phyloP scores from a whole-genome alignment of 1,140 invertebrate genomes.

The Papilio machaon region DNA sequence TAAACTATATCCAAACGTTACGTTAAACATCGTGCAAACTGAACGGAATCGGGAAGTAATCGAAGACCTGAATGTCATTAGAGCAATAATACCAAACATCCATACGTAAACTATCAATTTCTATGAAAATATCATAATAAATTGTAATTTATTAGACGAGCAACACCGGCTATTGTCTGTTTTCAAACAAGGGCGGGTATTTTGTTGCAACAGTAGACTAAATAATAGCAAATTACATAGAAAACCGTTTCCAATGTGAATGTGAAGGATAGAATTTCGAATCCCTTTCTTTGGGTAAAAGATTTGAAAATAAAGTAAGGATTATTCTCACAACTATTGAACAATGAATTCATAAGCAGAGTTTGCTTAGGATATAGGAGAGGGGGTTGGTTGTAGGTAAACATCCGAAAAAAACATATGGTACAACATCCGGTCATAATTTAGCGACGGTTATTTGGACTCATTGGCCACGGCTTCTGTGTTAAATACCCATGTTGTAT shows the following conservation, averaged over 20 bases:
- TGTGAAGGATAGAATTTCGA: neutral
- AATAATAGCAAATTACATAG: neutral
- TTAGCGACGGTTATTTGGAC: neutral
- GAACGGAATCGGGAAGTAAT: neutral
- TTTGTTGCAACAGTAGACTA: constrained; percentile 5
- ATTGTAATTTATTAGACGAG: neutral
- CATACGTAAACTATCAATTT: neutral
- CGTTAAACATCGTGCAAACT: neutral
- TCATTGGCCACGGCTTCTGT: neutral
- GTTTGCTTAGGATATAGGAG: neutral
- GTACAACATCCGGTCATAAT: neutral
- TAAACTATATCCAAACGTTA: neutral
- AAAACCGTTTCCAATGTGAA: neutral
- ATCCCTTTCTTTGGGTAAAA: neutral
- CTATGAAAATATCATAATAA: neutral
- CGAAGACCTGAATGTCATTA: neutral
- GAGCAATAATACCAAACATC: neutral
- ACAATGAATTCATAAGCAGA: neutral
- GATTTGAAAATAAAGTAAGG: neutral
- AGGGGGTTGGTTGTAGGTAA: neutral
- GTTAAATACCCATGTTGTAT: neutral
- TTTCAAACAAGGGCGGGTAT: neutral
- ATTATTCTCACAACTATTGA: neutral
- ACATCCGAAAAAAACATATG: constrained; percentile 1
- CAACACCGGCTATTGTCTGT: neutral